Percentiles rank a stretch among this genome's conserved stretches.
Conservation (phyloP, 2,113 vertebrate genomes). For the Leptocoma aspasia region DNA sequence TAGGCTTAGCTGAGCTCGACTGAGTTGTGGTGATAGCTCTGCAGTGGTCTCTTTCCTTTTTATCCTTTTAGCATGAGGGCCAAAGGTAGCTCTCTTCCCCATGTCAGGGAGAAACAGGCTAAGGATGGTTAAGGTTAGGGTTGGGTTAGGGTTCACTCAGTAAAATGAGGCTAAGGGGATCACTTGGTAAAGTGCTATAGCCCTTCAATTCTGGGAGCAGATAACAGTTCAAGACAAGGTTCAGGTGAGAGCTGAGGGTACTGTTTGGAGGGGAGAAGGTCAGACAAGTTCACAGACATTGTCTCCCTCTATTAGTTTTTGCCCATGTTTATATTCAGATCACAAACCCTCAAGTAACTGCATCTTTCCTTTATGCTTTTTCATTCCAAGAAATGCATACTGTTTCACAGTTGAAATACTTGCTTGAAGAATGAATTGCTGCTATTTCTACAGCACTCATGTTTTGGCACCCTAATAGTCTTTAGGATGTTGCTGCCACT, state of each 20-base stretch:
- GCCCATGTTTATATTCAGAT: not conserved
- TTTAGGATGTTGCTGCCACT: accelerated
- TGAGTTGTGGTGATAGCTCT: not conserved
- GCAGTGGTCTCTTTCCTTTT: not conserved
- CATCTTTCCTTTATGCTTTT: not conserved
- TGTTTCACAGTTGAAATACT: not conserved
- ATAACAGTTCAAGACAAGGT: not conserved
- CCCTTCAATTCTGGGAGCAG: not conserved
- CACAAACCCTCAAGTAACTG: not conserved
- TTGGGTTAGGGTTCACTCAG: not conserved
- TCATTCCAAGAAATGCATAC: not conserved
- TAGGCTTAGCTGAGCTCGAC: not conserved
- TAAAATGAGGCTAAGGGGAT: not conserved
- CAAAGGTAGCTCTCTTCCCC: not conserved
- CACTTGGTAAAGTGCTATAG: not conserved
- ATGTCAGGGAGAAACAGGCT: not conserved
- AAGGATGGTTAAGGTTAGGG: not conserved
- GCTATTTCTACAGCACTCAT: not conserved
- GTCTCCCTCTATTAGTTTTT: not conserved
- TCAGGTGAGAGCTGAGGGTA: not conserved
- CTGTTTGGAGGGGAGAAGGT: not conserved
- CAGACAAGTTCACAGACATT: not conserved
- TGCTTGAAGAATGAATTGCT: not conserved
- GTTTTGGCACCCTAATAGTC: not conserved
- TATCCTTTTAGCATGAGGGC: not conserved